Evolutionary conservation across 2,113 vertebrate species (phyloP).

Genomic region (Propithecus coquereli): DNA sequence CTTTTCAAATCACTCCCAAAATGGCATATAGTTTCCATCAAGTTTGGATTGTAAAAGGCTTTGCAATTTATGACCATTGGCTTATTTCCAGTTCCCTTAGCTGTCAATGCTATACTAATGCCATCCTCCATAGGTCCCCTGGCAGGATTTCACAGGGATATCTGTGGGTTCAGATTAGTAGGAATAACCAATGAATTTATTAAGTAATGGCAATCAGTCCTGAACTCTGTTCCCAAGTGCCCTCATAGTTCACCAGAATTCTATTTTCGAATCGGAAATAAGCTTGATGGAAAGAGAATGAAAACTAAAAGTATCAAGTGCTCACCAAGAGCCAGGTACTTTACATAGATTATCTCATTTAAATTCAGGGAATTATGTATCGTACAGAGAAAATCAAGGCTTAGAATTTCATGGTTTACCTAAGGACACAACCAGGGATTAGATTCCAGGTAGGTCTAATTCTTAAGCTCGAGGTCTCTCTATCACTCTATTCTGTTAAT

Average conservation of each 20-base stretch:
- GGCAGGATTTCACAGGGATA: slow-evolving; percentile 57
- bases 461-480: not conserved
- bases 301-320: not conserved
- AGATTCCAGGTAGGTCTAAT: not conserved
- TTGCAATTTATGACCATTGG: slow-evolving; percentile 75
- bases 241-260: slow-evolving; percentile 30
- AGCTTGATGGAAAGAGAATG: slow-evolving; percentile 2
- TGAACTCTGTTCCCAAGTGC: slow-evolving; percentile 11
- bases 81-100: slow-evolving; percentile 59
- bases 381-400: not conserved
- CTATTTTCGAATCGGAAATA: slow-evolving; percentile 2
- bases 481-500: not conserved
- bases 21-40: slow-evolving; percentile 68
- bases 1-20: slow-evolving; percentile 76
- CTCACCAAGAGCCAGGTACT: not conserved
- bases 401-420: not conserved
- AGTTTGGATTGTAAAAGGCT: slow-evolving; percentile 63
- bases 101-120: slow-evolving; percentile 63
- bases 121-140: slow-evolving; percentile 62
- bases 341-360: slow-evolving; percentile 6
- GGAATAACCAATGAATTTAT: not conserved
- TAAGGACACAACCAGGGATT: not conserved
- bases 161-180: slow-evolving; percentile 45
- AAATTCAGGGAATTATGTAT: slow-evolving; percentile 24
- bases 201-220: slow-evolving; percentile 44